Evolutionary conservation across 2,113 vertebrate species (phyloP).

Genomic region (Otolemur garnettii): DNA sequence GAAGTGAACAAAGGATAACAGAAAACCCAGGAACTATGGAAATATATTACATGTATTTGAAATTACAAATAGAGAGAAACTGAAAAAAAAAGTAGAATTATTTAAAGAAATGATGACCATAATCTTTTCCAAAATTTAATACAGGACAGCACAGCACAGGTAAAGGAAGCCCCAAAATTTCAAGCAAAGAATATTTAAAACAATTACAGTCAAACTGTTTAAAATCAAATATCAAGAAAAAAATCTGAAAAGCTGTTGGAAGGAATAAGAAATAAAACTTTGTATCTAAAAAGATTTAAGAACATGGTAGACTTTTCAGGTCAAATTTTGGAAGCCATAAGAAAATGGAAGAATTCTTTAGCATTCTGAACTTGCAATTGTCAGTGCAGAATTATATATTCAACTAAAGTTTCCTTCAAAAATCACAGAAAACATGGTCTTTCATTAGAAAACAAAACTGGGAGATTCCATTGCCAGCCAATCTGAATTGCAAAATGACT

Average conservation of each 20-base stretch:
- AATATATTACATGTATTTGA: not conserved
- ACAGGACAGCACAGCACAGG: not conserved
- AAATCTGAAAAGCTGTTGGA: not conserved
- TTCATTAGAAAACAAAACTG: not conserved
- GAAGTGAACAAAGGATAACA: not conserved
- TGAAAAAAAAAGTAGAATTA: not conserved
- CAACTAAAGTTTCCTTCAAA: not conserved
- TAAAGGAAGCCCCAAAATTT: not conserved
- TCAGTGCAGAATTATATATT: not conserved
- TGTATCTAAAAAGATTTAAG: not conserved
- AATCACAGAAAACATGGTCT: not conserved
- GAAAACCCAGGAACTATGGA: not conserved
- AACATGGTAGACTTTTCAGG: not conserved
- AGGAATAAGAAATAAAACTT: not conserved
- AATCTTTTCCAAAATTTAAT: not conserved
- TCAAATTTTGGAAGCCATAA: not conserved
- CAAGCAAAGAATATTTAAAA: not conserved
- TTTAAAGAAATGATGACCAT: not conserved
- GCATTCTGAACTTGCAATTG: not conserved
- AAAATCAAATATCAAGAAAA: not conserved
- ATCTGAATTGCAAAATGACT: not conserved
- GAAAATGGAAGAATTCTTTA: not conserved
- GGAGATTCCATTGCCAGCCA: not conserved
- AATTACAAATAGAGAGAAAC: not conserved
- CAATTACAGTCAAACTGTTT: not conserved